These are phyloP conservation scores for Nibea albiflora DNA, from an alignment of 2,113 vertebrate species.

Conservation along the genomic window DNA sequence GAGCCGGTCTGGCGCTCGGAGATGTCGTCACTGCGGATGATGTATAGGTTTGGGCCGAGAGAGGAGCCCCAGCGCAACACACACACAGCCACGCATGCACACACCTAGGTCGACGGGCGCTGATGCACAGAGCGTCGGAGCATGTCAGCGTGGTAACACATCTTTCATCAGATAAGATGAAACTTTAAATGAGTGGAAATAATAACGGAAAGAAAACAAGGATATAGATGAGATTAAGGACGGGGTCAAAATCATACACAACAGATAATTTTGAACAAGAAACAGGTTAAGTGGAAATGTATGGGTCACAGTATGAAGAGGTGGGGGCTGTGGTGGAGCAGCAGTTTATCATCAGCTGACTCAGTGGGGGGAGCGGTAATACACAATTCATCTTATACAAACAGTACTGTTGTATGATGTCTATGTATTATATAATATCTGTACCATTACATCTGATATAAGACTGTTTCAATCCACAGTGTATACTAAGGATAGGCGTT, in stretches of 20 bases:
- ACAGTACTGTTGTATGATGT: no score
- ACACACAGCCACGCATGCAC: neutral
- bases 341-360: neutral
- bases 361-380: neutral
- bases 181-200: conserved; percentile 56
- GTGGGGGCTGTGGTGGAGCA: neutral
- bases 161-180: conserved; percentile 50
- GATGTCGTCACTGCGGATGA: conserved; percentile 64
- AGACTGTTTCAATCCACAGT: no score
- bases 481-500: no score
- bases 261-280: neutral
- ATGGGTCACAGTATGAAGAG: neutral
- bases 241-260: conserved; percentile 16
- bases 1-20: conserved; percentile 56
- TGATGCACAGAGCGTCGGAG: conserved; percentile 41
- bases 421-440: no score
- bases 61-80: conserved; percentile 14
- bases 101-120: conserved; percentile 38
- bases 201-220: conserved; percentile 18
- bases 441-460: no score
- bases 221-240: conserved; percentile 3
- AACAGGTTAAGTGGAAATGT: conserved; percentile 22
- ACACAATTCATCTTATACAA: no score
- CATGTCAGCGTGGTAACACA: conserved; percentile 5
- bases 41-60: conserved; percentile 59